These are phyloP conservation scores for Chunga burmeisteri DNA, from an alignment of 2,113 vertebrate genomes.

Conservation along the genomic window DNA sequence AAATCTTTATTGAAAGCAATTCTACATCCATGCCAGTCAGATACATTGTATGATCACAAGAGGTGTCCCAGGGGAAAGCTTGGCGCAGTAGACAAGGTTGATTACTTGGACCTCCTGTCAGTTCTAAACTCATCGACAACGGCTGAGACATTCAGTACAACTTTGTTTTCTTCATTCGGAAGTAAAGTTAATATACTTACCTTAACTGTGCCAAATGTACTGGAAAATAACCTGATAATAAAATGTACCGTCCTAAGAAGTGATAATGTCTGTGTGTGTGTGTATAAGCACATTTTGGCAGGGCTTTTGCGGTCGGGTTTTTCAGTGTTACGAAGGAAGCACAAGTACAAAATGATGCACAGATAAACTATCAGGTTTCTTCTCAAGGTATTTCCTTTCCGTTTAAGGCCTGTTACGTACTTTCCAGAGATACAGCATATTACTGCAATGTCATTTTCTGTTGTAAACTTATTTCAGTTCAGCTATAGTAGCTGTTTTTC, in stretches of 20 bases:
- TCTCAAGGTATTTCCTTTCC: background rate
- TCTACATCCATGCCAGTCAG: conserved; percentile 77
- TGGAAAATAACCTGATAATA: conserved; percentile 81
- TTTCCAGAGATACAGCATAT: background rate
- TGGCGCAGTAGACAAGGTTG: conserved; percentile 63
- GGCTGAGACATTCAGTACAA: conserved; percentile 65
- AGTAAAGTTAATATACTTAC: conserved; percentile 79
- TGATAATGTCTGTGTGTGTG: conserved; percentile 48
- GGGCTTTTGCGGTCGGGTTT: conserved; percentile 35
- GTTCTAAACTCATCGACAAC: conserved; percentile 74
- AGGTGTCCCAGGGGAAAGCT: conserved; percentile 70
- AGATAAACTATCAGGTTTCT: conserved; percentile 49
- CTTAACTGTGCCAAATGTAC: conserved; percentile 82
- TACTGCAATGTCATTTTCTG: background rate
- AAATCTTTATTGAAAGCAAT: conserved; percentile 82
- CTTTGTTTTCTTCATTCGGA: conserved; percentile 78
- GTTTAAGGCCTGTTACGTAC: background rate
- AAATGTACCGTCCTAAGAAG: conserved; percentile 62
- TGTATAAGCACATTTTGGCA: conserved; percentile 53
- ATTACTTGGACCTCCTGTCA: conserved; percentile 78
- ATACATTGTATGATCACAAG: conserved; percentile 69
- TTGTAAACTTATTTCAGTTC: background rate
- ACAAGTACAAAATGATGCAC: conserved; percentile 39
- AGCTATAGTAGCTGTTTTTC: background rate
- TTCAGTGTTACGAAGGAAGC: conserved; percentile 58